Percentiles rank a stretch among this genome's conserved stretches.
Conservation (phyloP, 2,797 vertebrate species). For the Hipposideros larvatus region DNA sequence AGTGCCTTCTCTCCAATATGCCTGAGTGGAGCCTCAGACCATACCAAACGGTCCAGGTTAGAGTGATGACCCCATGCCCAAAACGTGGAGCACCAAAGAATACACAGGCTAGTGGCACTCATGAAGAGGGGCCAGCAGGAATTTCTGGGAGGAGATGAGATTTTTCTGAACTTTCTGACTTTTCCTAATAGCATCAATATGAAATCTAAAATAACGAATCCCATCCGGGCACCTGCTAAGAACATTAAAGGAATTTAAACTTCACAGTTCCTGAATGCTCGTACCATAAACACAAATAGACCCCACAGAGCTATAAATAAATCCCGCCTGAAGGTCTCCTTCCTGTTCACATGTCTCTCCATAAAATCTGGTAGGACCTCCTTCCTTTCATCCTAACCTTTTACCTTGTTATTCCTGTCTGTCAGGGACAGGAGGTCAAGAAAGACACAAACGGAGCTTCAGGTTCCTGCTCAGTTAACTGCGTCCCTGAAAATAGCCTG, state of each 20-base stretch:
- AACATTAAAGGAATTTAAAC: slow-evolving; percentile 61
- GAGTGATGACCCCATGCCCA: background rate
- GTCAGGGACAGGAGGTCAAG: slow-evolving; percentile 21
- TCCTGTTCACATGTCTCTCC: slow-evolving; percentile 50
- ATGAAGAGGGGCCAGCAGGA: background rate
- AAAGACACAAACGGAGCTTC: background rate
- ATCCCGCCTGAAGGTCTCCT: slow-evolving; percentile 38
- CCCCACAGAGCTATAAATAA: slow-evolving; percentile 54
- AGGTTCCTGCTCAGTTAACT: slow-evolving; percentile 14
- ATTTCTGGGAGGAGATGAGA: background rate
- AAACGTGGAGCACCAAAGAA: background rate
- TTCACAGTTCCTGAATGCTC: background rate
- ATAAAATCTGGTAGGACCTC: slow-evolving; percentile 40
- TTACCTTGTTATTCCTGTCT: slow-evolving; percentile 25
- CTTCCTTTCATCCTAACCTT: slow-evolving; percentile 53
- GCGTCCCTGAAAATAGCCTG: background rate
- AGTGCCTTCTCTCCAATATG: background rate
- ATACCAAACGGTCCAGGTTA: background rate
- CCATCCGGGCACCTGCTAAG: background rate
- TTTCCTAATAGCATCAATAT: background rate
- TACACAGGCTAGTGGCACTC: background rate
- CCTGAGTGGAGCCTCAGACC: background rate
- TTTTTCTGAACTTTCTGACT: background rate
- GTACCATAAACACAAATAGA: background rate
- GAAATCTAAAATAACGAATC: slow-evolving; percentile 63